Conservation (phyloP, 2,888 invertebrate genomes). For the Lasioglossum malachurum region DNA sequence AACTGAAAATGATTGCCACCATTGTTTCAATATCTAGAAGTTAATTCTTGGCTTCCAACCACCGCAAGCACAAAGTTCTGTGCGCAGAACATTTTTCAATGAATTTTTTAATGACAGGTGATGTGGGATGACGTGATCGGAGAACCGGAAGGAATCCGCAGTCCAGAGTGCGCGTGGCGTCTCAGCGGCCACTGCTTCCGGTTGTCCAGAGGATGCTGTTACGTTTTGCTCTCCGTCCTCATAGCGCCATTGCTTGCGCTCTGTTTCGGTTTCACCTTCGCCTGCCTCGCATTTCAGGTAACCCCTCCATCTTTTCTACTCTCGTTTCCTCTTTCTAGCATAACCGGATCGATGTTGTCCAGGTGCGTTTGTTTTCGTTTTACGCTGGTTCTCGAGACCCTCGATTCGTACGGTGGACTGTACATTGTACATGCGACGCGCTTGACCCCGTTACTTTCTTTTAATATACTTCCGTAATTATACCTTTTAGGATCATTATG, state of each 20-base stretch:
- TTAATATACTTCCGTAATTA: not conserved
- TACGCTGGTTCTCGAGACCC: not conserved
- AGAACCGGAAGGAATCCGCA: conserved; percentile 89
- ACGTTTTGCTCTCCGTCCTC: conserved; percentile 89
- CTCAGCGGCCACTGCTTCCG: conserved; percentile 89
- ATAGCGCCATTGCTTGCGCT: conserved; percentile 90
- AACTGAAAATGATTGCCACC: not conserved
- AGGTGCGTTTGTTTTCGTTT: conserved; percentile 16
- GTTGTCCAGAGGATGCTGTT: conserved; percentile 89
- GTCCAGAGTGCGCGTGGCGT: conserved; percentile 91
- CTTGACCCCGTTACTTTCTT: not conserved
- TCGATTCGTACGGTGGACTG: not conserved
- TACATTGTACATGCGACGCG: not conserved
- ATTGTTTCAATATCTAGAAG: not conserved
- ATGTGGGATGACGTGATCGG: conserved; percentile 91
- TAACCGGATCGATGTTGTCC: conserved; percentile 27
- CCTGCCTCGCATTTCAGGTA: conserved; percentile 90
- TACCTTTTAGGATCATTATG: not conserved
- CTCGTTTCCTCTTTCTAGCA: conserved; percentile 28
- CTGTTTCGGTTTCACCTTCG: conserved; percentile 89
- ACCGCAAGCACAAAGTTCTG: no score
- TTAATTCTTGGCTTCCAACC: not conserved
- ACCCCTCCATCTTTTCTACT: conserved; percentile 48
- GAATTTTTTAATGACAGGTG: conserved; percentile 85
- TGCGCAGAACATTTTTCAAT: not conserved